Evolutionary conservation across 2,888 invertebrate species (phyloP).

Genomic region (Ichneumon xanthorius): DNA sequence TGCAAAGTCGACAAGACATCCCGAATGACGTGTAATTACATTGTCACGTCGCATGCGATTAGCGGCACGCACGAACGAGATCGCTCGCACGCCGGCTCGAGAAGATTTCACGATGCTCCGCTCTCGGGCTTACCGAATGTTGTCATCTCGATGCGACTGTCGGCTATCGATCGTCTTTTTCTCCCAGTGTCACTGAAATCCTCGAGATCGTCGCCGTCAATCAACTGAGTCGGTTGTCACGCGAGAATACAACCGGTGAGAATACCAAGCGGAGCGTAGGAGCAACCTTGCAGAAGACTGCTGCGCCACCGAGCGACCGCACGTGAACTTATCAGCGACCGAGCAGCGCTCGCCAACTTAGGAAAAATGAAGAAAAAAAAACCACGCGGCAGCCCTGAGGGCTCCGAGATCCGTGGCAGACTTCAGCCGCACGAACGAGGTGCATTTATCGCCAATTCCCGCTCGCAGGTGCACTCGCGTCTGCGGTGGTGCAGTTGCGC

Average conservation of each 20-base stretch:
- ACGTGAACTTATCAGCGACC: not conserved
- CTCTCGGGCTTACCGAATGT: slow-evolving; percentile 35
- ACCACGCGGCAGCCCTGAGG: slow-evolving; percentile 3
- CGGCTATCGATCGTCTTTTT: not conserved
- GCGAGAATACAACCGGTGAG: not conserved
- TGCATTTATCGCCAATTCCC: no score
- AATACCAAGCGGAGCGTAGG: not conserved
- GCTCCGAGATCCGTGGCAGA: no score
- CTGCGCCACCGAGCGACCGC: not conserved
- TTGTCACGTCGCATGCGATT: not conserved
- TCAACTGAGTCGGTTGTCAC: not conserved
- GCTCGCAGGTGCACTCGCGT: slow-evolving; percentile 9
- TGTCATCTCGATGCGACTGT: slow-evolving; percentile 29
- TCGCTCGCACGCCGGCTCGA: not conserved
- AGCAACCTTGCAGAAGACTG: not conserved
- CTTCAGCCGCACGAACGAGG: no score
- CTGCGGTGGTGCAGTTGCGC: slow-evolving; percentile 59
- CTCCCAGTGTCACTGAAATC: not conserved
- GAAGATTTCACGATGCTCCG: not conserved
- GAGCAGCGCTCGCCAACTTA: not conserved
- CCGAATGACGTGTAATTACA: not conserved
- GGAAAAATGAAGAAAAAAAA: not conserved
- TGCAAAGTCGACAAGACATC: not conserved
- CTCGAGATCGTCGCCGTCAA: not conserved
- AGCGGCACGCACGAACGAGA: not conserved